Conservation (phyloP, 1,140 invertebrate genomes). For the Drosophila chauvacae region DNA sequence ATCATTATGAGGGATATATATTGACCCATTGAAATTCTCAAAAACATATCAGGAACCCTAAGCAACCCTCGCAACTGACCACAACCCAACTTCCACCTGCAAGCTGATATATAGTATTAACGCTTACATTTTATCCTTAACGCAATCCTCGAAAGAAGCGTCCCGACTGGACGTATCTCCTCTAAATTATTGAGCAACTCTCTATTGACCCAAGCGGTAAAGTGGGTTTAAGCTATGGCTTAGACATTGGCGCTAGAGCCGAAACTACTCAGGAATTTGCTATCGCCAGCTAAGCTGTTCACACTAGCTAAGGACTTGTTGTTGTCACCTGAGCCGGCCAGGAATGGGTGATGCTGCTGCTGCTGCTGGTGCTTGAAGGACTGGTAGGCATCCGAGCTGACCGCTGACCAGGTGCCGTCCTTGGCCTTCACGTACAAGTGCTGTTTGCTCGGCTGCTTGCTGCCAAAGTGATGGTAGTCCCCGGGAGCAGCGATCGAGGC, state of each 20-base stretch:
- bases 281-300: slow-evolving; percentile 67
- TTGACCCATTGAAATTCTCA: neutral
- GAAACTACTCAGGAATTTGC: slow-evolving; percentile 82
- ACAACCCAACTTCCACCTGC: slow-evolving; percentile 30
- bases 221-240: slow-evolving; percentile 1
- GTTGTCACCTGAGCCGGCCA: slow-evolving; percentile 66
- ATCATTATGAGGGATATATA: neutral
- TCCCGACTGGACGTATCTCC: slow-evolving; percentile 1
- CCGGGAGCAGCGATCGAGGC: slow-evolving; percentile 72
- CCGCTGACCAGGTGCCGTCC: slow-evolving; percentile 82
- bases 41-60: neutral
- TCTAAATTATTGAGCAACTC: slow-evolving; percentile 65
- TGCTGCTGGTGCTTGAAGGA: slow-evolving; percentile 69
- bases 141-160: neutral
- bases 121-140: slow-evolving; percentile 1
- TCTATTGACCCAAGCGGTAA: slow-evolving; percentile 33
- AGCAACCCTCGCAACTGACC: slow-evolving; percentile 12
- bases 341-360: slow-evolving; percentile 64
- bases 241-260: slow-evolving; percentile 77
- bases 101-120: slow-evolving; percentile 14
- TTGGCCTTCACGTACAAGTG: slow-evolving; percentile 83
- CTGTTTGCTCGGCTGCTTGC: slow-evolving; percentile 79
- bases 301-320: slow-evolving; percentile 69
- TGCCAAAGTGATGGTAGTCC: slow-evolving; percentile 80
- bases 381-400: slow-evolving; percentile 82